Evolutionary conservation across 2,113 vertebrate genomes (phyloP).

Genomic region (Glaucomys volans): DNA sequence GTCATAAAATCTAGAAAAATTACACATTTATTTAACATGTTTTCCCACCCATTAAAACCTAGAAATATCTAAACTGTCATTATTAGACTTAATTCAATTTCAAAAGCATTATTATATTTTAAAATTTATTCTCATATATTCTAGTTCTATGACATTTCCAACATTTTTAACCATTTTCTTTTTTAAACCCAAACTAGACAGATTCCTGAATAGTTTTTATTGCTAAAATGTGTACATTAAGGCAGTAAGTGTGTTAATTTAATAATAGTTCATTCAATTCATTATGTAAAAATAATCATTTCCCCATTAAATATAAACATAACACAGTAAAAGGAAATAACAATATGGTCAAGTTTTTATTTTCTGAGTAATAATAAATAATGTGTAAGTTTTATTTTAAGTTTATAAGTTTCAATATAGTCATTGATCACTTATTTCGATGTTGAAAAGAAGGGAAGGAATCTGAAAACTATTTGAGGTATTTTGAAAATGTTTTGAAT

Average conservation of each 20-base stretch:
- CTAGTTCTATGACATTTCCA: background rate
- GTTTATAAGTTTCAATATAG: background rate
- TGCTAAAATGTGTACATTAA: background rate
- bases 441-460: background rate
- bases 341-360: background rate
- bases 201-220: background rate
- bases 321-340: background rate
- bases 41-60: background rate
- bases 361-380: background rate
- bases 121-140: background rate
- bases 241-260: background rate
- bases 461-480: background rate
- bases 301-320: background rate
- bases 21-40: background rate
- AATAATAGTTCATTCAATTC: background rate
- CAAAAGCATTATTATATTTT: background rate
- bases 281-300: background rate
- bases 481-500: background rate
- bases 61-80: background rate
- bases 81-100: conserved; percentile 26
- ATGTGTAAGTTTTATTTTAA: background rate
- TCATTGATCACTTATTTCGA: background rate
- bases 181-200: background rate
- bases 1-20: background rate
- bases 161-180: background rate